Evolutionary conservation across 2,113 vertebrate genomes (phyloP).

Genomic region (Puma concolor): DNA sequence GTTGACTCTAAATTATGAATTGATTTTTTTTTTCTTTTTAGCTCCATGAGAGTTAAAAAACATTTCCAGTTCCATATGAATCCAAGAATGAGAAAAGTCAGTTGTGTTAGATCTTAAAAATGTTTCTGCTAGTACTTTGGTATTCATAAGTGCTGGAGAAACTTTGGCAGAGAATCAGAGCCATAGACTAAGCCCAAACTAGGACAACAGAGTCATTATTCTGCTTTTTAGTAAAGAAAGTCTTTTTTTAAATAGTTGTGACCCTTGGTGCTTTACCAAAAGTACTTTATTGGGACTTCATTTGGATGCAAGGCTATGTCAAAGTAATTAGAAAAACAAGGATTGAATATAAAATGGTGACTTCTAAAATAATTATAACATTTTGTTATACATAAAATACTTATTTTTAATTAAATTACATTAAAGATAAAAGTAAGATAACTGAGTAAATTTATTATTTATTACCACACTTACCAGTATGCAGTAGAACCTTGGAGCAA

Average conservation of each 20-base stretch:
- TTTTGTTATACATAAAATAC: not conserved
- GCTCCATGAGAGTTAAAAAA: slow-evolving; percentile 37
- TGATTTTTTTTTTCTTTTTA: slow-evolving; percentile 25
- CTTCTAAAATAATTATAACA: not conserved
- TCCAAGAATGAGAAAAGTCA: slow-evolving; percentile 58
- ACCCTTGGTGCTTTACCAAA: slow-evolving; percentile 70
- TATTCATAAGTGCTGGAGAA: slow-evolving; percentile 80
- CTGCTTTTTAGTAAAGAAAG: slow-evolving; percentile 75
- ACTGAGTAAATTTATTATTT: slow-evolving; percentile 13
- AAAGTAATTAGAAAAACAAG: slow-evolving; percentile 68
- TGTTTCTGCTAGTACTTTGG: slow-evolving; percentile 56
- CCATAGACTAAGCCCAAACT: slow-evolving; percentile 78
- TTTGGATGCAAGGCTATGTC: slow-evolving; percentile 73
- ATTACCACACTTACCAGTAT: not conserved
- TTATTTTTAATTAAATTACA: slow-evolving; percentile 39
- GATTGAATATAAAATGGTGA: slow-evolving; percentile 63
- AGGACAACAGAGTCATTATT: slow-evolving; percentile 85
- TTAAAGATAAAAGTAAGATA: slow-evolving; percentile 25
- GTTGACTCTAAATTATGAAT: slow-evolving; percentile 1
- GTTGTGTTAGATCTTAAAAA: slow-evolving; percentile 46
- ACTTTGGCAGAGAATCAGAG: slow-evolving; percentile 75
- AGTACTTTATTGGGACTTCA: slow-evolving; percentile 76
- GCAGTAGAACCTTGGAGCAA: not conserved
- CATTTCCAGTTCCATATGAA: slow-evolving; percentile 36
- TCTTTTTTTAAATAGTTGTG: slow-evolving; percentile 69